These are phyloP conservation scores for Aphidoletes aphidimyza DNA, from an alignment of 2,888 invertebrate genomes.

Conservation along the genomic window DNA sequence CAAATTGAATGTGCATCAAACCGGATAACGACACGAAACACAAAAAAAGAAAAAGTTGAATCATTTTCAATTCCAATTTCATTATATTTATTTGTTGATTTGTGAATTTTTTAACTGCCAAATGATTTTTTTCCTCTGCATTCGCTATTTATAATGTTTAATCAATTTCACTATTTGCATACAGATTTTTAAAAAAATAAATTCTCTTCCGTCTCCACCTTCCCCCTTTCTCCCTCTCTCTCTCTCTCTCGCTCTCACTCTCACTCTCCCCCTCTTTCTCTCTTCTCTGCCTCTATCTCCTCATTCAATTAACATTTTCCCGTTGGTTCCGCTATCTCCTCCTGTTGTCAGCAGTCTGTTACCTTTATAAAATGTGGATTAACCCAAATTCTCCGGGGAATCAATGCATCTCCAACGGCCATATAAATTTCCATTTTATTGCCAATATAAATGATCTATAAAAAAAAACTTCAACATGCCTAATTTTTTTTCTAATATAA, in stretches of 20 bases:
- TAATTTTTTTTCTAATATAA: neutral
- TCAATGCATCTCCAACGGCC: neutral
- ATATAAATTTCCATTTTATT: constrained; percentile 20
- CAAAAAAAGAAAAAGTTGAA: too few species aligned
- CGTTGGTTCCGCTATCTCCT: too few species aligned
- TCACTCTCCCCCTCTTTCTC: too few species aligned
- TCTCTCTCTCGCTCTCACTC: too few species aligned
- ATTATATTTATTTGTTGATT: neutral
- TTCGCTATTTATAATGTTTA: neutral
- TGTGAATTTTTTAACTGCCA: neutral
- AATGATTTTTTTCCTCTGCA: neutral
- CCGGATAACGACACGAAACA: too few species aligned
- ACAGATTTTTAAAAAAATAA: neutral
- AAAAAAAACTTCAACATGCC: neutral
- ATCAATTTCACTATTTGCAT: neutral
- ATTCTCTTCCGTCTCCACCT: too few species aligned
- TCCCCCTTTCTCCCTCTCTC: too few species aligned
- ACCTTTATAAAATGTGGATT: neutral
- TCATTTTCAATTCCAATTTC: too few species aligned
- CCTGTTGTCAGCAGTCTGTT: too few species aligned
- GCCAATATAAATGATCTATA: neutral
- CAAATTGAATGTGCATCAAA: too few species aligned
- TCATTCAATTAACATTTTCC: too few species aligned
- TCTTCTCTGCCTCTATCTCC: too few species aligned
- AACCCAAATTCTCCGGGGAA: constrained; percentile 26